phyloP scores from a whole-genome alignment of 1,140 invertebrate species.

The Lysiphlebus fabarum region DNA sequence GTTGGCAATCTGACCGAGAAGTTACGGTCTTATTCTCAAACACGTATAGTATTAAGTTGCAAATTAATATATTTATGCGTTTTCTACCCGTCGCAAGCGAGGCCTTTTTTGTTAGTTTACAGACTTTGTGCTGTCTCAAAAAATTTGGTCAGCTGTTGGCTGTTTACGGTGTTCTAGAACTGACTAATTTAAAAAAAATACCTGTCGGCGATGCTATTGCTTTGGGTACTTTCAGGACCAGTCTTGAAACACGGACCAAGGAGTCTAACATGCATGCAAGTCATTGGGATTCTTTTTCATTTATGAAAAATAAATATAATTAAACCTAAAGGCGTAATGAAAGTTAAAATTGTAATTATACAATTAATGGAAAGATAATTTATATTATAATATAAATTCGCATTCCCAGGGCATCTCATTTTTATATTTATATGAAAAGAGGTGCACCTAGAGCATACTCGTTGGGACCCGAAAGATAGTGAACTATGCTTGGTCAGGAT shows the following conservation, averaged over 20 bases:
- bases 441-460: slow-evolving; percentile 69
- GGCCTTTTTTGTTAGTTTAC: slow-evolving; percentile 5
- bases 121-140: slow-evolving; percentile 35
- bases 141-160: slow-evolving; percentile 42
- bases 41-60: too few relatives aligned
- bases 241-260: slow-evolving; percentile 94
- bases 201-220: slow-evolving; percentile 58
- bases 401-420: slow-evolving; percentile 53
- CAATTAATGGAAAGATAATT: slow-evolving; percentile 53
- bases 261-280: slow-evolving; percentile 83
- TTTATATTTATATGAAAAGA: slow-evolving; percentile 37
- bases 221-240: slow-evolving; percentile 69
- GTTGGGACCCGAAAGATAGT: slow-evolving; percentile 87
- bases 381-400: slow-evolving; percentile 48
- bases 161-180: slow-evolving; percentile 49
- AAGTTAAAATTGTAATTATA: slow-evolving; percentile 57
- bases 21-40: too few relatives aligned
- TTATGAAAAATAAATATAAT: slow-evolving; percentile 16
- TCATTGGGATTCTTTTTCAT: slow-evolving; percentile 58
- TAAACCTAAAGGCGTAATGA: slow-evolving; percentile 68
- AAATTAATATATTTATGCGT: neutral
- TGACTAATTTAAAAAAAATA: slow-evolving; percentile 31
- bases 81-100: slow-evolving; percentile 1
- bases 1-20: too few relatives aligned
- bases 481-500: slow-evolving; percentile 84